These are phyloP conservation scores for Neomicropteryx cornuta DNA, from an alignment of 1,140 invertebrate species.

Conservation along the genomic window DNA sequence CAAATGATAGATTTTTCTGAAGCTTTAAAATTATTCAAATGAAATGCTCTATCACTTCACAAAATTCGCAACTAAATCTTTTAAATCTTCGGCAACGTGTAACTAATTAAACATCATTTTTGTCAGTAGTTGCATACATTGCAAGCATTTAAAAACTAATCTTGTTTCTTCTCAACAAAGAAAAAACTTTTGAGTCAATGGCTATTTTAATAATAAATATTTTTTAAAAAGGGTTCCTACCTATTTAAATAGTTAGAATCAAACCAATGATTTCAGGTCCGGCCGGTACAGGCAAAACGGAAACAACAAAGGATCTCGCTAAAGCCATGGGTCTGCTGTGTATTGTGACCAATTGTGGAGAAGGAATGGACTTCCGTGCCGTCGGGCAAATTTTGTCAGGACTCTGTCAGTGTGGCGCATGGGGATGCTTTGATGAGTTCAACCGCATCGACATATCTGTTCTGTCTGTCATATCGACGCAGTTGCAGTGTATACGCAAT, in stretches of 20 bases:
- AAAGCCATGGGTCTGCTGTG: conserved; percentile 79
- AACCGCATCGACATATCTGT: conserved; percentile 85
- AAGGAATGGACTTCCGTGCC: conserved; percentile 81
- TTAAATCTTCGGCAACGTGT: too few species aligned
- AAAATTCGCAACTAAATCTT: too few species aligned
- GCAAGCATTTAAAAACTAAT: too few species aligned
- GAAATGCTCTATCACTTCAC: too few species aligned
- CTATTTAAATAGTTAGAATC: too few species aligned
- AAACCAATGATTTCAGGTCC: conserved; percentile 46
- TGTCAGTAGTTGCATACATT: too few species aligned
- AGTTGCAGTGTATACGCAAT: conserved; percentile 78
- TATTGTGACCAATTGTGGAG: conserved; percentile 85
- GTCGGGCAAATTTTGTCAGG: conserved; percentile 79
- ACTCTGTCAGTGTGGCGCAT: conserved; percentile 69
- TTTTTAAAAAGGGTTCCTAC: neutral
- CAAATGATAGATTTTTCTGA: too few species aligned
- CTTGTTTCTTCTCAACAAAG: conserved; percentile 3
- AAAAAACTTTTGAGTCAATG: neutral
- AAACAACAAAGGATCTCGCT: conserved; percentile 82
- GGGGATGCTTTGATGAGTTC: conserved; percentile 89
- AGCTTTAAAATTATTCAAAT: too few species aligned
- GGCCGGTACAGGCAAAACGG: conserved; percentile 81
- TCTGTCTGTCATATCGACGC: conserved; percentile 82
- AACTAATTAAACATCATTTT: too few species aligned
- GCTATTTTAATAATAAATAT: conserved; percentile 1